Base-by-base conservation (phyloP, 2,113 vertebrate species). In the Psettodes erumei region DNA sequence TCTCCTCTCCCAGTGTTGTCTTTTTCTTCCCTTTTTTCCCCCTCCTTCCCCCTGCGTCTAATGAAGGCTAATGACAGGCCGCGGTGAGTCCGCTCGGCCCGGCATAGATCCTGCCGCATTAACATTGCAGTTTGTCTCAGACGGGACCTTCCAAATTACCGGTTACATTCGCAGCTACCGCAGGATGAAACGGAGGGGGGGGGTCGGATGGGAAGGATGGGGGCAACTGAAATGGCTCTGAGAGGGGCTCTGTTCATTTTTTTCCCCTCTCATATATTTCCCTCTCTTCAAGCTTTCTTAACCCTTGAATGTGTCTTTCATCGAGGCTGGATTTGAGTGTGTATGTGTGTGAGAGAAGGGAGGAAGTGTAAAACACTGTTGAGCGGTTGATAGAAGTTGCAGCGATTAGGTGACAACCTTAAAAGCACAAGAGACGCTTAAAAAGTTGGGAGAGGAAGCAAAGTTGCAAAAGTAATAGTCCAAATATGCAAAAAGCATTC, bases 141-240 rank as follows among this genome's bases (percentile, higher is more conserved):
- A 86, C 75, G 81, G 88, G 89, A 85, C 89, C 95, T 93, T 92
- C 92, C 92, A 96, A 95, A 96, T 95, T 94, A 94, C 93, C 86
- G 90, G 94, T 93, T 95, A 88, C 87, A 86, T 92, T 87, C 85
- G 86, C 87, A 81, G 51, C 86, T 88, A 78, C 83, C 47, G 54
- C 91, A 55, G 94, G 91, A 95, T 95, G 93, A 95, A 95, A 95
- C 93, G 87, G 58, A 56, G 18, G 45, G 59, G 21, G 27, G 43
- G 19, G 56, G 40, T 79, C 30, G 38, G 80, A 75, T 83, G 70
- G 82, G 81, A 84, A 56, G 56, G 66, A 79, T 43, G 50, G 50
- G 68, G 70, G 67, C 59, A 67, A 79, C 75, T 56, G 68, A 82
- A 86, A 83, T 67, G 77, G 68, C 87, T 85, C 78, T 84, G 82